Base-by-base conservation (phyloP, 2,888 invertebrate genomes). In the Rhopalosiphum nymphaeae region DNA sequence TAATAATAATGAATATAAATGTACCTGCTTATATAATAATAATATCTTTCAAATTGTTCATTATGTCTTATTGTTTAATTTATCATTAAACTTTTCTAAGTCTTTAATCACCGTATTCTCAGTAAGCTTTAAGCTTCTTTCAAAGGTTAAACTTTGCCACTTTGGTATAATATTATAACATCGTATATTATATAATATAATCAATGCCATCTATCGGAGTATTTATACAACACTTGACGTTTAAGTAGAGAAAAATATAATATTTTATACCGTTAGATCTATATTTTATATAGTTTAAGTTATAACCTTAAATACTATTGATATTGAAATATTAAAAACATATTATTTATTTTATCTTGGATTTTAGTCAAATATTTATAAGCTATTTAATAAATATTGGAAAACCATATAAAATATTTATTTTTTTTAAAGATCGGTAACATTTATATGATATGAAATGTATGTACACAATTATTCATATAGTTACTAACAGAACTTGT, bases 171-270 rank as follows among this genome's bases (percentile, higher is more conserved):
- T 67, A 61, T 61, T 61, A 1, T 4, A 21, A 21, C 7, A 67
- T 67, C 21, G n/a, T 5, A 36, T 36, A n/a, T 36, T 36, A n/a
- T 36, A 16, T 67, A 67, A 49, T 91, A 91, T 84, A 49, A 26
- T 10, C 42, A 84, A 91, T 84, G 91, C 91, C 84, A 91, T 91
- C 91, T 91, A 44, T 56, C 21, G 91, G 53, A 25, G 29, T 42
- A 56, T 25, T 44, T 29, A 11, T 16, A 53, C 84, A 26, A 84
- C 16, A 84, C 44, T 91, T 26, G 3, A 84, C 10, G 78, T 42
- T 91, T 91, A 42, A 84, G 44, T 29, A 16, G 13, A 91, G 91
- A 36, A 67, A 67, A 16, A n/a, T 5, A 36, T 5, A 29, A 21
- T 67, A 5, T n/a, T 67, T 21, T 21, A 36, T 7, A 67, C 2